Evolutionary conservation across 2,113 vertebrate species (phyloP), one percentile per base, ranked within the genome.

Genomic region (Phalacrocorax aristotelis): DNA sequence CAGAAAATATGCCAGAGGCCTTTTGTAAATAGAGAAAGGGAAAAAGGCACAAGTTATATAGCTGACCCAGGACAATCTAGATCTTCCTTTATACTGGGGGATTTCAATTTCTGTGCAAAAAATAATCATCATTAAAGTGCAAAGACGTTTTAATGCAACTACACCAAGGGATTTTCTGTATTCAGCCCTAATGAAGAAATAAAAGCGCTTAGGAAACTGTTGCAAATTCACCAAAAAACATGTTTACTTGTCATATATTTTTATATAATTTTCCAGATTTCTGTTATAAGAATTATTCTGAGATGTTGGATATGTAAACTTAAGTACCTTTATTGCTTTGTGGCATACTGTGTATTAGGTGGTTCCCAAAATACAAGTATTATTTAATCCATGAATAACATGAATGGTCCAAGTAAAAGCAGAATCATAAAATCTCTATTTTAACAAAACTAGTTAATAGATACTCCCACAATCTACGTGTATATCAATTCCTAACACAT

Each of bases 1-100:
- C 21, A 93, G 64, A 70, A 74, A 95, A 94, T 83, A 46, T 52
- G 58, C 76, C 86, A 78, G 15, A 85, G 48, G 19, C 16, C 40
- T 94, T 96, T 83, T 65, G 95, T 85, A 92, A 90, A 44, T 82
- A 85, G 49, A 88, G 69, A 92, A 95, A 93, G 8, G 34, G 26
- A 70, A 83, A 91, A 90, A 95, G 46, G 48, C 71, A 70, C 64
- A 44, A 90, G 40, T 27, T 80, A 36, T 34, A 17, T 32, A 84
- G 84, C 38, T 95, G 93, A 90, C 48, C 94, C 21, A 55, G 44
- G 42, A 36, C 5, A 54, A 48, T 69, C 25, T 57, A 74, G 34
- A 57, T 61, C 13, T 81, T 83, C 32, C 27, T 74, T 78, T 61
- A 58, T 70, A 83, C 8, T 30, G 40, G 13, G 32, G 13, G 36